Conservation (phyloP, 64 coral and sea anemone species). For the Stichodactyla helianthus region DNA sequence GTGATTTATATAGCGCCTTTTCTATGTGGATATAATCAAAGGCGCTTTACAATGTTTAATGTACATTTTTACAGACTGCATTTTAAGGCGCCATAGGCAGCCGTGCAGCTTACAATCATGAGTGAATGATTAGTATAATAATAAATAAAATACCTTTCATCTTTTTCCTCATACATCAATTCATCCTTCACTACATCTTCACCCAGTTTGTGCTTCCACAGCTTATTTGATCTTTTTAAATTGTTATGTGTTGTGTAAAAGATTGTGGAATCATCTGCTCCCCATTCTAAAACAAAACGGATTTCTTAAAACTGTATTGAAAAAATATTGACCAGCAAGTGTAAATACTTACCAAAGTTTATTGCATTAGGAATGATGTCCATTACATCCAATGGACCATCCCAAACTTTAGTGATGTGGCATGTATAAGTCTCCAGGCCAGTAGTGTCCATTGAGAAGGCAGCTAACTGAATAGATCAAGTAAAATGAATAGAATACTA, state of each 20-base stretch:
- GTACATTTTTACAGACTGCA: no score
- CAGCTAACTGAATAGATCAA: constrained; percentile 39
- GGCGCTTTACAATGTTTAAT: no score
- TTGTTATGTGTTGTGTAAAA: constrained; percentile 82
- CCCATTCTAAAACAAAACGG: constrained; percentile 64
- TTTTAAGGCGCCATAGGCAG: no score
- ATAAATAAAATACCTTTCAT: constrained; percentile 60
- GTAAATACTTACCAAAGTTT: constrained; percentile 65
- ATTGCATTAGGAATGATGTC: constrained; percentile 76
- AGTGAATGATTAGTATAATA: no score
- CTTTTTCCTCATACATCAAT: constrained; percentile 78
- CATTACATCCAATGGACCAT: constrained; percentile 69
- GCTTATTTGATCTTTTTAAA: constrained; percentile 52
- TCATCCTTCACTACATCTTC: constrained; percentile 57
- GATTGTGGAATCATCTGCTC: constrained; percentile 63
- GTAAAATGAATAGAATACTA: no score
- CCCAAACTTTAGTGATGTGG: constrained; percentile 71
- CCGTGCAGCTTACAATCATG: no score
- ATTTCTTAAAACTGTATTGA: neutral
- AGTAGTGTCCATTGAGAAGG: constrained; percentile 66
- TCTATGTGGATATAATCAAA: no score
- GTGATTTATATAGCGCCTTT: no score
- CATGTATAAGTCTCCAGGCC: constrained; percentile 45
- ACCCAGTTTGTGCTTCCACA: constrained; percentile 71
- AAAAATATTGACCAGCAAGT: neutral